Evolutionary conservation across 2,888 invertebrate genomes (phyloP).

Genomic region (Xanthorhoe spadicearia): DNA sequence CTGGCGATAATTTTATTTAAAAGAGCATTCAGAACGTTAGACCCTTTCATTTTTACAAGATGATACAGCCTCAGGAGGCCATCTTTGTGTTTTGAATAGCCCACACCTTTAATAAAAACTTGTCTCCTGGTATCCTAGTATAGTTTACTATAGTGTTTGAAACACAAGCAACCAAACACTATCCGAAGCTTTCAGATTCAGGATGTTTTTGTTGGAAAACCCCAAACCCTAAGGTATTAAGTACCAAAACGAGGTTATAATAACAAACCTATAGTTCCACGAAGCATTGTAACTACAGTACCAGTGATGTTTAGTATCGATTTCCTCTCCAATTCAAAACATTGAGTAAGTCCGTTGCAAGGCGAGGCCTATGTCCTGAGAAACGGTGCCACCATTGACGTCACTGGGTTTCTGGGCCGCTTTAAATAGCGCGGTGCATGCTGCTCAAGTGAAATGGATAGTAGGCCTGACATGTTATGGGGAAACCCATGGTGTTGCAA

Average conservation of each 20-base stretch:
- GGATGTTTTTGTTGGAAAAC: no score
- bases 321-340: conserved; percentile 20
- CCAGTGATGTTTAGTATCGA: conserved; percentile 11
- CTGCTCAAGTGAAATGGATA: conserved; percentile 35
- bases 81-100: no score
- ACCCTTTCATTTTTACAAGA: no score
- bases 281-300: conserved; percentile 4
- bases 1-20: no score
- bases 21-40: no score
- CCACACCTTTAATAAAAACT: no score
- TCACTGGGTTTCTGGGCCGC: conserved; percentile 73
- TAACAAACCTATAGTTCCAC: background rate
- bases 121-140: no score
- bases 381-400: conserved; percentile 67
- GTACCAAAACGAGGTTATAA: background rate
- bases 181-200: no score
- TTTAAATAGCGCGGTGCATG: conserved; percentile 63
- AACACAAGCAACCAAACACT: no score
- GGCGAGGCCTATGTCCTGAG: conserved; percentile 36
- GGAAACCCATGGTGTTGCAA: conserved; percentile 23
- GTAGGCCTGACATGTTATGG: conserved; percentile 29
- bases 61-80: no score
- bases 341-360: conserved; percentile 30
- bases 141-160: no score
- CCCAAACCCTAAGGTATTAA: background rate